phyloP scores from a whole-genome alignment of 1,140 invertebrate species.

The Centruroides vittatus region DNA sequence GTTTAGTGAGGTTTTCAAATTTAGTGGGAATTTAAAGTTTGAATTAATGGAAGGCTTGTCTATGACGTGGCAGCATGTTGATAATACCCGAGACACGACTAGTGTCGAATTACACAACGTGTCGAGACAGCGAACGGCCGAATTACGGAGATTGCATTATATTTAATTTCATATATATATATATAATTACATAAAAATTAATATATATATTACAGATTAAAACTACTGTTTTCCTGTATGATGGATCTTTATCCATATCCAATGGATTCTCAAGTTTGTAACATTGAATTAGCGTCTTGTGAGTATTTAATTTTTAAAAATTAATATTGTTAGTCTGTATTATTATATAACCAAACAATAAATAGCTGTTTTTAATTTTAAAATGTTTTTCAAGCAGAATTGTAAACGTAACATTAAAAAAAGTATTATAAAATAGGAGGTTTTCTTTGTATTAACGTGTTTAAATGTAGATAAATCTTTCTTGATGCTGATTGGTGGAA shows the following conservation, averaged over 20 bases:
- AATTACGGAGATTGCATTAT: neutral
- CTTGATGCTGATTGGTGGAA: too few species aligned
- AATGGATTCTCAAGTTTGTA: constrained; percentile 41
- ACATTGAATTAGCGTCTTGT: constrained; percentile 46
- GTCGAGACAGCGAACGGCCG: neutral
- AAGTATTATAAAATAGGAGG: too few species aligned
- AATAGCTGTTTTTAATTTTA: too few species aligned
- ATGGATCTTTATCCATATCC: constrained; percentile 46
- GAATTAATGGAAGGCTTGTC: neutral
- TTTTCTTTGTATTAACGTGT: too few species aligned
- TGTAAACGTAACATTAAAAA: too few species aligned
- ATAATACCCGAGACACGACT: neutral
- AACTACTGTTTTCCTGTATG: constrained; percentile 45
- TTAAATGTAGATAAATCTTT: too few species aligned
- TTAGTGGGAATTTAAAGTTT: neutral
- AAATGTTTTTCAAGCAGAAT: too few species aligned
- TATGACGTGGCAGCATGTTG: too few species aligned
- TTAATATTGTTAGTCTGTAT: neutral
- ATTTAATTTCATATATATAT: neutral
- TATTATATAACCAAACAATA: too few species aligned
- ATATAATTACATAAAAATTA: neutral
- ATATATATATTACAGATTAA: constrained; percentile 33
- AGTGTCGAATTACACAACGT: neutral
- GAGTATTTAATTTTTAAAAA: constrained; percentile 18
- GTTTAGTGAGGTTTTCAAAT: neutral